These are phyloP conservation scores for Notolepis coatsorum DNA, from an alignment of 2,797 vertebrate species.

Conservation along the genomic window DNA sequence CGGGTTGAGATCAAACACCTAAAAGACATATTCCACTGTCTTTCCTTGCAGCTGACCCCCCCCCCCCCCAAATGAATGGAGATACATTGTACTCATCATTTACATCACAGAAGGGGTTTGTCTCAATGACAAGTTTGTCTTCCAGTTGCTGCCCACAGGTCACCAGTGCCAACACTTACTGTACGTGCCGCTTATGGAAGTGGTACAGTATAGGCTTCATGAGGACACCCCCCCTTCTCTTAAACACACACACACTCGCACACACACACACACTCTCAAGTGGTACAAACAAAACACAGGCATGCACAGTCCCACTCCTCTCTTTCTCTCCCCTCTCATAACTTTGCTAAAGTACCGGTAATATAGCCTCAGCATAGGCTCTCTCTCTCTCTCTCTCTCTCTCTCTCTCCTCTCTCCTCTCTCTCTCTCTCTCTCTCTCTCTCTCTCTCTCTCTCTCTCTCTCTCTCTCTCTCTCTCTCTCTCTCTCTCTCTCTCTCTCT, in stretches of 20 bases:
- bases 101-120: no score
- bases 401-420: neutral
- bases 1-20: no score
- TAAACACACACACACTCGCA: slow-evolving; percentile 25
- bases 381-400: slow-evolving; percentile 1
- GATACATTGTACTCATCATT: no score
- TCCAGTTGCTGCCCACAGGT: slow-evolving; percentile 62
- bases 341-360: no score
- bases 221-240: slow-evolving; percentile 27
- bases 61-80: no score
- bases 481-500: neutral
- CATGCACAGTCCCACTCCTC: no score
- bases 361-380: slow-evolving; percentile 4
- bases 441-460: neutral
- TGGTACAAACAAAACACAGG: no score
- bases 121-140: slow-evolving; percentile 58
- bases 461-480: neutral
- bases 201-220: neutral
- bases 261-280: slow-evolving; percentile 12
- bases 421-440: neutral
- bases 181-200: slow-evolving; percentile 6
- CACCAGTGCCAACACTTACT: slow-evolving; percentile 42
- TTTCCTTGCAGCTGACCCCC: no score
- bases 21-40: no score
- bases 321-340: no score